These are phyloP conservation scores for Molanna angustata DNA, from an alignment of 2,888 invertebrate genomes.

Conservation along the genomic window DNA sequence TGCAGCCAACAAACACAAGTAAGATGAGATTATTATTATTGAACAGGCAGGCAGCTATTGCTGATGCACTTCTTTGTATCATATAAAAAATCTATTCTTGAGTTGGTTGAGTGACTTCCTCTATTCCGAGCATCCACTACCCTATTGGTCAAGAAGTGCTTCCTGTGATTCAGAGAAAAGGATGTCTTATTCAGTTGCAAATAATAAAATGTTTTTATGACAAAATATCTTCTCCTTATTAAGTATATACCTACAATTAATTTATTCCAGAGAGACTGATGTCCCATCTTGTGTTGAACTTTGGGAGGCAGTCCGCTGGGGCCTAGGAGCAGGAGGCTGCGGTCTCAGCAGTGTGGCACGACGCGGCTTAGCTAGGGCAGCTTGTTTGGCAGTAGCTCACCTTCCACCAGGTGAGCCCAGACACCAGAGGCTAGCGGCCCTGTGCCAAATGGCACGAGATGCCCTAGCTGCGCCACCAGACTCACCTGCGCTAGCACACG, in stretches of 20 bases:
- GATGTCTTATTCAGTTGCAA: too few relatives aligned
- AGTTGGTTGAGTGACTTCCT: too few relatives aligned
- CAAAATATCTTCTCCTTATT: too few relatives aligned
- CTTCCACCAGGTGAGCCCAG: conserved; percentile 11
- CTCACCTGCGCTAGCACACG: conserved; percentile 21
- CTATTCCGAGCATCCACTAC: too few relatives aligned
- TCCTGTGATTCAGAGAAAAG: too few relatives aligned
- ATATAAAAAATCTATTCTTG: too few relatives aligned
- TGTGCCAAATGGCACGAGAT: conserved; percentile 1
- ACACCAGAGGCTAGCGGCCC: neutral
- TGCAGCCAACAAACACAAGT: conserved; percentile 24
- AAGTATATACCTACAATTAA: too few relatives aligned
- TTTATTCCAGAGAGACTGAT: conserved; percentile 23
- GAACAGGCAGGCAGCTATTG: too few relatives aligned
- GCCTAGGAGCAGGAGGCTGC: conserved; percentile 22
- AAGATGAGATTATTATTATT: neutral
- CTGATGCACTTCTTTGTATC: too few relatives aligned
- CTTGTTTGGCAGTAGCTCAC: conserved; percentile 18
- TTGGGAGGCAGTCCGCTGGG: conserved; percentile 29
- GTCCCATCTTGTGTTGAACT: conserved; percentile 14
- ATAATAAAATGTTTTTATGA: too few relatives aligned
- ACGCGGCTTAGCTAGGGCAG: conserved; percentile 23
- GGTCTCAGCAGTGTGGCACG: conserved; percentile 21
- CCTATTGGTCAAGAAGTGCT: too few relatives aligned
- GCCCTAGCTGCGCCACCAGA: conserved; percentile 1